phyloP scores from a whole-genome alignment of 2,888 invertebrate genomes.

The Linyphia triangularis region DNA sequence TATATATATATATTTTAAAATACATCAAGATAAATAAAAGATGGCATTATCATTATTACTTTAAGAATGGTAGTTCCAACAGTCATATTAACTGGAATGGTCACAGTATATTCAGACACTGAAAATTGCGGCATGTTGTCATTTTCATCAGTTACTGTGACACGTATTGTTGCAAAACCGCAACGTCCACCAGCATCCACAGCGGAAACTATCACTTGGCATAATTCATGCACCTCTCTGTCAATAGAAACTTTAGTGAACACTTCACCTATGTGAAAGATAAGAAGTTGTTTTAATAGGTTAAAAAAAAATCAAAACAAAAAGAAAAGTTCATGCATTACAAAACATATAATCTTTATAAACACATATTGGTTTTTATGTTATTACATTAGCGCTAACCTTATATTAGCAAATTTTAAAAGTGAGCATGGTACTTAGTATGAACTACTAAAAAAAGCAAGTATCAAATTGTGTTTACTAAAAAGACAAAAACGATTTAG shows the following conservation, averaged over 20 bases:
- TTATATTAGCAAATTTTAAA: too few species aligned
- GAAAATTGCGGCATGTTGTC: constrained; percentile 80
- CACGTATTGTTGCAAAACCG: constrained; percentile 77
- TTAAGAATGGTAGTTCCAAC: constrained; percentile 78
- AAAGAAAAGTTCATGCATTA: too few species aligned
- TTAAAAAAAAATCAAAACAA: too few species aligned
- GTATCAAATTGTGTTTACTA: too few species aligned
- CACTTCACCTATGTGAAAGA: constrained; percentile 80
- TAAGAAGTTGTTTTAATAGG: too few species aligned
- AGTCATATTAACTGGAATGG: constrained; percentile 78
- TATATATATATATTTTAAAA: background rate
- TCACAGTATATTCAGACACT: constrained; percentile 79
- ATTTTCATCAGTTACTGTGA: constrained; percentile 79
- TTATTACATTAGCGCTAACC: too few species aligned
- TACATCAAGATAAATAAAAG: background rate
- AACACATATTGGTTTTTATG: too few species aligned
- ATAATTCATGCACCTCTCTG: constrained; percentile 79
- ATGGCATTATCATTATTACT: constrained; percentile 77
- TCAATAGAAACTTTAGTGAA: constrained; percentile 79
- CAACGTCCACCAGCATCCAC: constrained; percentile 80
- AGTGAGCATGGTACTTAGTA: too few species aligned
- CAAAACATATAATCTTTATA: too few species aligned
- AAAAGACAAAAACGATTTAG: too few species aligned
- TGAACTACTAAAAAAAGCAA: too few species aligned
- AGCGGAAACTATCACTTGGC: constrained; percentile 79